A percentile compares a stretch with the other conserved stretches of the same genome.
These are phyloP conservation scores for Steinernema feltiae DNA, from an alignment of 1,140 invertebrate genomes.

Conservation along the genomic window DNA sequence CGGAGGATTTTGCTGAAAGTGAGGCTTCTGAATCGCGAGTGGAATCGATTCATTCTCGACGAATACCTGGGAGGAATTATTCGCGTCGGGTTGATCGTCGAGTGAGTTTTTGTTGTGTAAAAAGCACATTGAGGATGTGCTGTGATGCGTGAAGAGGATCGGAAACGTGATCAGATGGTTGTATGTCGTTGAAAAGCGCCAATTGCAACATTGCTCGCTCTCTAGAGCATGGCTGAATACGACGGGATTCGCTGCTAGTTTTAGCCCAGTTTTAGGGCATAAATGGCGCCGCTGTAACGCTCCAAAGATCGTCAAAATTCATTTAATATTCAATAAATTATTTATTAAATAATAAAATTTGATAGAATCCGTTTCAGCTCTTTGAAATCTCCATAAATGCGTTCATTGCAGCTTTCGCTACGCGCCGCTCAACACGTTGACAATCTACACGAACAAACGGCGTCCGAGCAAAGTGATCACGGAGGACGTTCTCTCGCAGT, in stretches of 20 bases:
- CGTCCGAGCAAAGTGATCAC: not conserved
- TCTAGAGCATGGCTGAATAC: no score
- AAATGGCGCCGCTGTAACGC: no score
- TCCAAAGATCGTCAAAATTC: no score
- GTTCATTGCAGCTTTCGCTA: slow-evolving; percentile 2
- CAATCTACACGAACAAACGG: not conserved
- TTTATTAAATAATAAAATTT: not conserved
- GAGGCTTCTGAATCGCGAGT: not conserved
- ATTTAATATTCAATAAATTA: no score
- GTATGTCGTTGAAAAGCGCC: no score
- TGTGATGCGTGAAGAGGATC: no score
- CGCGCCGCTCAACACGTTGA: not conserved
- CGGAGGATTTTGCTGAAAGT: not conserved
- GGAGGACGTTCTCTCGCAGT: not conserved
- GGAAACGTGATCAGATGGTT: no score
- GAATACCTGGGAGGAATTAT: not conserved
- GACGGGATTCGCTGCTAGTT: no score
- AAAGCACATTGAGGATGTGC: no score
- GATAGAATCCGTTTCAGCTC: not conserved
- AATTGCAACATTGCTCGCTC: no score
- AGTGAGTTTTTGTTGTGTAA: slow-evolving; percentile 9
- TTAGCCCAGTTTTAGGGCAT: no score
- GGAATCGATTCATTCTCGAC: not conserved
- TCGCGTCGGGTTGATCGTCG: not conserved
- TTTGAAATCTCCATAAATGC: no score